Evolutionary conservation across 2,888 invertebrate genomes (phyloP).

Genomic region (Adineta ricciae): DNA sequence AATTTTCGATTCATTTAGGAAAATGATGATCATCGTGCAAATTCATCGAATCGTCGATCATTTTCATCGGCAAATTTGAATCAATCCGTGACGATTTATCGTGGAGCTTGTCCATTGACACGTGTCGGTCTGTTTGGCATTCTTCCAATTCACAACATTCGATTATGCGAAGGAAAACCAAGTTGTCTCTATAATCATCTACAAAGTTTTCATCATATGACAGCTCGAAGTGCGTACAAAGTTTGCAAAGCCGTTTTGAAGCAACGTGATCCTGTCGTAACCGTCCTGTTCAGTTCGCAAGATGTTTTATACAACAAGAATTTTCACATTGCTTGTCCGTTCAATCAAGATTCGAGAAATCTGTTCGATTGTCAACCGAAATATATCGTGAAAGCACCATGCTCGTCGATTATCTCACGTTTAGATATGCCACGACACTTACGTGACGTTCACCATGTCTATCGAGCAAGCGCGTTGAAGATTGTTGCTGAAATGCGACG

Average conservation of each 20-base stretch:
- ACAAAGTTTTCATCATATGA: constrained; percentile 21
- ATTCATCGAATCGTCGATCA: not conserved
- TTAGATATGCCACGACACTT: not conserved
- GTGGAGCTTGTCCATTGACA: not conserved
- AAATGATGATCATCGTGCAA: not conserved
- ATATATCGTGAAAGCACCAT: not conserved
- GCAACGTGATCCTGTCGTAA: not conserved
- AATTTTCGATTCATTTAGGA: not conserved
- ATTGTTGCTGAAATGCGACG: not conserved
- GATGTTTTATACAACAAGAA: not conserved
- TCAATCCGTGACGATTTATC: not conserved
- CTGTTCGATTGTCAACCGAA: constrained; percentile 2
- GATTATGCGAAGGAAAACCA: not conserved
- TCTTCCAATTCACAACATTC: not conserved
- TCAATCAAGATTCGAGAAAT: constrained; percentile 6
- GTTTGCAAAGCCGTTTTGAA: not conserved
- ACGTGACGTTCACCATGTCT: not conserved
- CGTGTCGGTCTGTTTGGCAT: not conserved
- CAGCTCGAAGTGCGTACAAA: not conserved
- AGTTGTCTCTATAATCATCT: constrained; percentile 4
- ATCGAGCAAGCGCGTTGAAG: not conserved
- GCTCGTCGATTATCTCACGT: not conserved
- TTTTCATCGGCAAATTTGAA: not conserved
- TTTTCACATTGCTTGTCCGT: not conserved
- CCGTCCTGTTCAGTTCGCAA: not conserved